Base-by-base conservation (phyloP, 2,113 vertebrate genomes). In the Jaculus jaculus region DNA sequence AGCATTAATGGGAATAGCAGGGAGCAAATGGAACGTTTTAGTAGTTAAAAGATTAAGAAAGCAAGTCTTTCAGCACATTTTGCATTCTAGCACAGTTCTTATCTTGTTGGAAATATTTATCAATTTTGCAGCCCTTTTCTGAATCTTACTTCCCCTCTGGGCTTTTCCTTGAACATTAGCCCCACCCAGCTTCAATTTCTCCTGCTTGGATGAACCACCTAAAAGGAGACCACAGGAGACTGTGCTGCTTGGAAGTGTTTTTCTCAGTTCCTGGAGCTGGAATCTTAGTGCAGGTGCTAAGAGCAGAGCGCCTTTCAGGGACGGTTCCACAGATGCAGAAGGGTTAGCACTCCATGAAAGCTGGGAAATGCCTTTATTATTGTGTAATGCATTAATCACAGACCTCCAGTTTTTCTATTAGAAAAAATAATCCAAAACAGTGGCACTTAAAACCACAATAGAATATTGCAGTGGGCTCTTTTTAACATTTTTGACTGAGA, bases 181-280 rank as follows among this genome's bases (percentile, higher is more conserved):
- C n/a, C 34, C 32, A 75, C 32, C 30, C 47, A 78, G 54, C 34
- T 90, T 94, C 80, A 66, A 42, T 72, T 58, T 91, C 72, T 88
- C 30, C 68, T 77, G 15, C 80, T 69, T 83, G 51, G 73, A 79
- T 60, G 68, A 81, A 87, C 13, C 28, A 58, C 61, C 65, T 83
- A 72, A 90, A 82, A 54, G 69, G 17, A 95, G 63, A 75, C 23
- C 78, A 81, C 85, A 30, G 51, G 88, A 94, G 82, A 74, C 23
- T 68, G 51, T 3, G 13, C 71, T 90, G 37, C 74, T 42, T 20
- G 3, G 47, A 73, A 93, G 58, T 93, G 86, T 68, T 91, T 84
- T 94, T 72, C 88, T 93, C 74, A 20, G 54, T 82, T 93, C 83
- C 74, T 88, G 13, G 60, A 78, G 90, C 91, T 92, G 28, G 66